Conservation (phyloP, 2,888 invertebrate genomes). For the Eristalis pertinax region DNA sequence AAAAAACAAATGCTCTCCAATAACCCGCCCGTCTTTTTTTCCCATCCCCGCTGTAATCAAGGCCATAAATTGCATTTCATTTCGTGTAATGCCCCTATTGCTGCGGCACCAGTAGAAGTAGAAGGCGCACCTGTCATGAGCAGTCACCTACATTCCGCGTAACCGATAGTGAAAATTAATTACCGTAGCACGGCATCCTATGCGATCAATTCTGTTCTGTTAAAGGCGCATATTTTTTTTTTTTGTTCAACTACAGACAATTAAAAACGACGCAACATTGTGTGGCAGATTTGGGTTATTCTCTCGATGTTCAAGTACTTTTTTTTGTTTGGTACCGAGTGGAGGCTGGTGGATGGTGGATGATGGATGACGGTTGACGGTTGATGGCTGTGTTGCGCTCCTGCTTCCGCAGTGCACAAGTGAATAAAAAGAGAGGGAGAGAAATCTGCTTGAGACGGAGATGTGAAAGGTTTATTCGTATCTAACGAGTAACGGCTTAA, state of each 20-base stretch:
- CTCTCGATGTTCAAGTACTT: background rate
- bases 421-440: background rate
- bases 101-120: background rate
- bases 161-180: constrained; percentile 52
- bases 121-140: background rate
- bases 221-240: background rate
- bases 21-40: too few relatives aligned
- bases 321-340: background rate
- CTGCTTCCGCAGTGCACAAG: background rate
- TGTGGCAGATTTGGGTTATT: background rate
- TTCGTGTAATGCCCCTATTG: background rate
- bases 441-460: background rate
- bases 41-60: background rate
- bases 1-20: too few relatives aligned
- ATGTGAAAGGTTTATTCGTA: background rate
- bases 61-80: background rate
- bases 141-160: constrained; percentile 49
- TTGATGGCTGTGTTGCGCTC: background rate
- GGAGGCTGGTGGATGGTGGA: background rate
- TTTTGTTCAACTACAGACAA: background rate
- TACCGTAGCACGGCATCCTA: background rate
- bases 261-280: background rate
- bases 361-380: background rate
- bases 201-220: background rate
- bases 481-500: background rate